Conservation (phyloP, 2,888 invertebrate species). For the Polyommatus icarus region DNA sequence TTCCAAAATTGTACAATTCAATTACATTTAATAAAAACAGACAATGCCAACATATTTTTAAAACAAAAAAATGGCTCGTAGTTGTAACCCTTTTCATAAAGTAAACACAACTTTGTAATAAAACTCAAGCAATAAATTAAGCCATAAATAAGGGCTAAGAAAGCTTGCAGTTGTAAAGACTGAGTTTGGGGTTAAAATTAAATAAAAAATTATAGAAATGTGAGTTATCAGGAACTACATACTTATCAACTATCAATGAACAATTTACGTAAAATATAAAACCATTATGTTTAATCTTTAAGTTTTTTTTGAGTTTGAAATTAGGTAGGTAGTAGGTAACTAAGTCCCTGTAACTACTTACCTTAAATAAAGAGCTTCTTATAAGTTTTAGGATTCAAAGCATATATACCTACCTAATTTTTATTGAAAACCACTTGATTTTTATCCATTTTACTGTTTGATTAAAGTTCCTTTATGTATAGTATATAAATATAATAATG, state of each 20-base stretch:
- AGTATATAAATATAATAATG: no score
- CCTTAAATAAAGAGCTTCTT: no score
- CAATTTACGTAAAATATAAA: background rate
- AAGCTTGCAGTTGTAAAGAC: background rate
- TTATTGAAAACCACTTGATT: no score
- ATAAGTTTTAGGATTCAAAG: no score
- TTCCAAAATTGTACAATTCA: constrained; percentile 14
- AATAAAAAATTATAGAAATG: background rate
- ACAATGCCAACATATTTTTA: background rate
- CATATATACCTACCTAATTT: no score
- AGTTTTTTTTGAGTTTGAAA: no score
- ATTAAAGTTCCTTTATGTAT: no score
- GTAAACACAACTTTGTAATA: background rate
- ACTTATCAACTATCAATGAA: background rate
- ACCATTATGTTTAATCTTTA: no score
- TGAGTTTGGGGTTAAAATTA: background rate
- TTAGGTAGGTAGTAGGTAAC: no score
- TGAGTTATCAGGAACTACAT: background rate
- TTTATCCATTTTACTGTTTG: no score
- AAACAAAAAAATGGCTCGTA: background rate
- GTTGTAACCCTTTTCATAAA: constrained; percentile 7
- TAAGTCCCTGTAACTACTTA: no score
- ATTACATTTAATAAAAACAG: background rate
- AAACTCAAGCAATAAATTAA: background rate
- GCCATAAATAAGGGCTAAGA: background rate